These are phyloP conservation scores for Rhinichthys klamathensis DNA, from an alignment of 2,113 vertebrate species.

Conservation along the genomic window DNA sequence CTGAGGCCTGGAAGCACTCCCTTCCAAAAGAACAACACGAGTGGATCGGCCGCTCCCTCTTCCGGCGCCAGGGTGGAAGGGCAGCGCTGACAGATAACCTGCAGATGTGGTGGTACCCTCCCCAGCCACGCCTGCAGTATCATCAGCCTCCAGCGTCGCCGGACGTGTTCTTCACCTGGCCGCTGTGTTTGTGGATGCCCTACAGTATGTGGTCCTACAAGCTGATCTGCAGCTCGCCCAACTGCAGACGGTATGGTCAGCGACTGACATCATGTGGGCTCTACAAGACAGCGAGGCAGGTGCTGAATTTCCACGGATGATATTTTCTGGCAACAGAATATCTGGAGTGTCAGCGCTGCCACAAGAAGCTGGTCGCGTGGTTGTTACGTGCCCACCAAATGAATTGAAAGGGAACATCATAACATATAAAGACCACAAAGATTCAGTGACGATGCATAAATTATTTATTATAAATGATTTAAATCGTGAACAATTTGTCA, in stretches of 20 bases:
- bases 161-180: not conserved
- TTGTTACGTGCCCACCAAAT: no score
- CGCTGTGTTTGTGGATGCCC: not conserved
- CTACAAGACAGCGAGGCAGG: conserved; percentile 2
- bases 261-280: not conserved
- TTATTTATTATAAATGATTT: no score
- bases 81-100: not conserved
- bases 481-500: no score
- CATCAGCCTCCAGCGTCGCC: not conserved
- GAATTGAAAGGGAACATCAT: no score
- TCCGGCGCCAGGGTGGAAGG: not conserved
- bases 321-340: conserved; percentile 7
- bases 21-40: no score
- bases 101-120: not conserved
- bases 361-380: not conserved
- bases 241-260: not conserved
- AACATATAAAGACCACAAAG: no score
- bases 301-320: not conserved
- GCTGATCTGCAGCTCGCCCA: not conserved
- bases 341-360: not conserved
- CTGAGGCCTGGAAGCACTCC: no score
- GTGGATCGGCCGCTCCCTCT: no score
- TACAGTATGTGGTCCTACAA: not conserved
- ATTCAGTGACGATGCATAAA: no score
- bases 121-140: not conserved